Evolutionary conservation across 2,113 vertebrate species (phyloP).

Genomic region (Edolisoma coerulescens): DNA sequence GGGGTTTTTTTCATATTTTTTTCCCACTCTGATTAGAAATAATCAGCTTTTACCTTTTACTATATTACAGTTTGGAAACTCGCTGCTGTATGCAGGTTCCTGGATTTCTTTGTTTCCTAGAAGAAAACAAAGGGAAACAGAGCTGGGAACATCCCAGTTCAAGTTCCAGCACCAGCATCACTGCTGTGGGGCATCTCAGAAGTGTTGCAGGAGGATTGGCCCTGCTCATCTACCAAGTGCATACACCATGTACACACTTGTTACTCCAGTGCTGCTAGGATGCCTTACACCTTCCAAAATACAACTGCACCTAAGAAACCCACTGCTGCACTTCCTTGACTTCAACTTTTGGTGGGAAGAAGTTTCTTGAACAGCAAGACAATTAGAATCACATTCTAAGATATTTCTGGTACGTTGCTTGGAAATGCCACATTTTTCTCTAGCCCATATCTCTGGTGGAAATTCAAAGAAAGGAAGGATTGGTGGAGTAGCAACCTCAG

Average conservation of each 20-base stretch:
- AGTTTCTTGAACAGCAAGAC: not conserved
- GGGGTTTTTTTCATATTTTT: fast-evolving
- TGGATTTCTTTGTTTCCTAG: not conserved
- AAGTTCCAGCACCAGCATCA: not conserved
- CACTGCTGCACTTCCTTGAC: not conserved
- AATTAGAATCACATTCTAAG: not conserved
- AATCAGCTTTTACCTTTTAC: not conserved
- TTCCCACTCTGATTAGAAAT: not conserved
- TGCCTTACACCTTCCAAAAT: not conserved
- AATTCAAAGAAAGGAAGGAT: not conserved
- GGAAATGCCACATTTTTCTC: not conserved
- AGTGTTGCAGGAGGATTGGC: not conserved
- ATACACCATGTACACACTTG: fast-evolving
- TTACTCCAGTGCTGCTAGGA: not conserved
- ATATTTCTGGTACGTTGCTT: not conserved
- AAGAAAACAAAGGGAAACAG: not conserved
- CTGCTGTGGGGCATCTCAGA: fast-evolving
- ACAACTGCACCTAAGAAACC: not conserved
- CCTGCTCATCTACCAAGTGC: not conserved
- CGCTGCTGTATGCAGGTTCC: fast-evolving
- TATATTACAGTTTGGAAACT: not conserved
- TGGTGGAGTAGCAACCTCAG: not conserved
- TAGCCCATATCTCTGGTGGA: fast-evolving
- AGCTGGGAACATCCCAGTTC: not conserved
- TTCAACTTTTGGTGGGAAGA: not conserved